A percentile compares a stretch with the other conserved stretches of the same genome.
Evolutionary conservation across 2,113 vertebrate species (phyloP).

Genomic region (Grammomys dolichurus): DNA sequence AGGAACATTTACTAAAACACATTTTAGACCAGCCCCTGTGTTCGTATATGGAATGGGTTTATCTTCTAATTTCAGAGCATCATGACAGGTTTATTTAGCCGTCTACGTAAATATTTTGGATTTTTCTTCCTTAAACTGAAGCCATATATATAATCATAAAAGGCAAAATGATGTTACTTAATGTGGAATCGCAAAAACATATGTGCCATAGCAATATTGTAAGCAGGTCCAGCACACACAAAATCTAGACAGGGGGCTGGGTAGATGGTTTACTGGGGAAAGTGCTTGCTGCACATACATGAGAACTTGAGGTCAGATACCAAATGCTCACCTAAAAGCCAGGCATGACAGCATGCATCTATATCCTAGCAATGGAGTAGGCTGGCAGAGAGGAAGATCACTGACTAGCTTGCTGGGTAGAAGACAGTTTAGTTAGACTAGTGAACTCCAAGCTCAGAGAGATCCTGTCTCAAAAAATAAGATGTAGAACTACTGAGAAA

Average conservation of each 20-base stretch:
- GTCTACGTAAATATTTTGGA: background rate
- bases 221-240: background rate
- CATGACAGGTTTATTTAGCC: background rate
- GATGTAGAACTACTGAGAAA: background rate
- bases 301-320: background rate
- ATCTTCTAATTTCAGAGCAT: background rate
- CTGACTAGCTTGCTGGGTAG: background rate
- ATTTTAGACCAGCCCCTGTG: background rate
- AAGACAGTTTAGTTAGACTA: background rate
- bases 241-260: background rate
- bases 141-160: background rate
- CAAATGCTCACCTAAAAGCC: background rate
- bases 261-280: background rate
- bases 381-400: background rate
- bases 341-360: background rate
- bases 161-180: background rate
- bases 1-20: background rate
- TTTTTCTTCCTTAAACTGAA: constrained; percentile 21
- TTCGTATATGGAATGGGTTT: background rate
- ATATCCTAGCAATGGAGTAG: no score
- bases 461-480: background rate
- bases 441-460: background rate
- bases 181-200: background rate
- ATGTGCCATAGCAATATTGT: background rate
- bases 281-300: background rate